Base-by-base conservation (phyloP, 2,797 vertebrate genomes). In the Meriones psammophilus region DNA sequence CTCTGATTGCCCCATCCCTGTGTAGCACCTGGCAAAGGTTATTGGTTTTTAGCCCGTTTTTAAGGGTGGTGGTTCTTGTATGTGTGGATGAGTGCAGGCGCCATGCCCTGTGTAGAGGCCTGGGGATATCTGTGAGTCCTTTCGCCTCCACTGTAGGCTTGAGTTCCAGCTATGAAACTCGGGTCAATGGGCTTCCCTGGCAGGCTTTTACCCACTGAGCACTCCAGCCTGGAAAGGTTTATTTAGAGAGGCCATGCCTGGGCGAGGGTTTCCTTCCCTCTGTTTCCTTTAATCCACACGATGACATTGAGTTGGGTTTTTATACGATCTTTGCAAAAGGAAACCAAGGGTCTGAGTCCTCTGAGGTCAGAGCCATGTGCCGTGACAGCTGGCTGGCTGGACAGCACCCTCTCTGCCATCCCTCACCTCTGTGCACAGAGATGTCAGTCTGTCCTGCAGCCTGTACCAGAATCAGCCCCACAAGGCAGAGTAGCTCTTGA, bases 381-480 rank as follows among this genome's bases (percentile, higher is more conserved):
- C 85, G 26, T 2, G 36, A 33, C 39, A 54, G 20, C 68, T 42
- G 3, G 18, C 64, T 22, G 12, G 60, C 46, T 42, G 18, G 8
- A 36, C 13, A 10, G 73, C 8, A 50, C n/a, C 50, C 77, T 5
- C 14, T 8, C 71, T 42, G 28, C 58, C 24, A 1, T 46, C 28
- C 30, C 18, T 77, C 28, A 2, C 77, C n/a, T 33, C n/a, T 5
- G 8, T 64, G 10, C 85, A 42, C 36, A 0, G 0, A 28, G 5
- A 3, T 60, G n/a, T 60, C 33, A 9, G 8, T n/a, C 28, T 30
- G 33, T 50, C 3, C 0, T 46, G 74, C 5, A 0, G 24, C 22
- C 68, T 9, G 9, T 36, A 18, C 36, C 74, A 33, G 50, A 9
- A 5, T 62, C 30, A 1, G 3, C 64, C 71, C 68, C 1, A 4